Evolutionary conservation across 2,113 vertebrate genomes (phyloP), one percentile per base, ranked within the genome.

Genomic region (Platysternon megacephalum): DNA sequence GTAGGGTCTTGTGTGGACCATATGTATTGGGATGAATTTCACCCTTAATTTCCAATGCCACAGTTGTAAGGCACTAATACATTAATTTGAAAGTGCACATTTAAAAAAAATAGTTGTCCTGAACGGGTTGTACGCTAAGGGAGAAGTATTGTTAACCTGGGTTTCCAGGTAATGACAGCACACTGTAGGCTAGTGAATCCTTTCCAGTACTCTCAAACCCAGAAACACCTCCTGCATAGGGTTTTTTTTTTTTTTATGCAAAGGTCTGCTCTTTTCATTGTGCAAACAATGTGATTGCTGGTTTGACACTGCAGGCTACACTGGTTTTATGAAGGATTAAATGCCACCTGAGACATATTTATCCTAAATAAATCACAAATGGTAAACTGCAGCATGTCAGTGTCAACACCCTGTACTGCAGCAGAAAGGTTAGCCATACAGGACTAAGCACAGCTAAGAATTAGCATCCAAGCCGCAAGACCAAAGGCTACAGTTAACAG

Each of bases 281-380:
- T 94, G 98, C 96, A 95, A 96, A 98, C 98, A 98, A 95, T 95
- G 97, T 98, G 98, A 98, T 97, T 98, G 98, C 98, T 98, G 97
- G 98, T 98, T 97, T 98, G 98, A 98, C 98, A 98, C 98, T 98
- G 98, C 98, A 98, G 98, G 98, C 98, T 98, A 98, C 98, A 98
- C 96, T 97, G 98, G 98, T 97, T 98, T 98, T 97, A 98, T 98
- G 98, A 98, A 98, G 98, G 98, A 98, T 98, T 98, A 98, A 98
- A 98, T 98, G 98, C 98, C 98, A 98, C 98, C 98, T 96, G 98
- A 98, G 98, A 98, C 98, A 98, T 98, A 98, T 98, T 98, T 98
- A 98, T 97, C 98, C 98, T 98, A 98, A 98, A 98, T 98, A 98
- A 98, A 98, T 98, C 98, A 98, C 98, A 96, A 97, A 97, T 89